Percentiles rank a stretch among this genome's conserved stretches.
Conservation (phyloP, 2,797 vertebrate genomes). For the Lacerta viridis region DNA sequence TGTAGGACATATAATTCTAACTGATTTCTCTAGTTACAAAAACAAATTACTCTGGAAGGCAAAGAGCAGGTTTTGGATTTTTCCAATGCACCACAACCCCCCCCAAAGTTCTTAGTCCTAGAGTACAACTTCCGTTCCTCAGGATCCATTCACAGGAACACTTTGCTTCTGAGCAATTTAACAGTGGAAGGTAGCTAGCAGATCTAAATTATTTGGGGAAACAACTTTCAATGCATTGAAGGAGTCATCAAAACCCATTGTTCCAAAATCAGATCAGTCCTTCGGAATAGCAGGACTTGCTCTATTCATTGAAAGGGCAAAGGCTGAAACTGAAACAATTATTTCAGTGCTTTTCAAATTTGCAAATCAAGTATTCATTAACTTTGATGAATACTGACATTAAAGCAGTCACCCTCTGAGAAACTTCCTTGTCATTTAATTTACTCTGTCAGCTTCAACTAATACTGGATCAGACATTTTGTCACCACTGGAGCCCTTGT, state of each 20-base stretch:
- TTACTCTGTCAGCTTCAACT: constrained; percentile 27
- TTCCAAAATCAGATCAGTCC: constrained; percentile 18
- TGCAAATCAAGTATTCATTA: constrained; percentile 8
- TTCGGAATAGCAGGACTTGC: not conserved
- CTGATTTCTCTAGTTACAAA: not conserved
- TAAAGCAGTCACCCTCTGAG: constrained; percentile 20
- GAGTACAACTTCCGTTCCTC: not conserved
- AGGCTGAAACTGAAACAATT: constrained; percentile 32
- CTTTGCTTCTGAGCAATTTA: not conserved
- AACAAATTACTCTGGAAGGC: not conserved
- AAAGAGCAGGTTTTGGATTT: not conserved
- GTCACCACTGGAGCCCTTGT: constrained; percentile 3
- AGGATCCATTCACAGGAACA: not conserved
- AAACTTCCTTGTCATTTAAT: constrained; percentile 16
- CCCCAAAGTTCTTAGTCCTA: not conserved
- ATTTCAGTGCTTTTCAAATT: constrained; percentile 5
- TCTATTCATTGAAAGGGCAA: constrained; percentile 18
- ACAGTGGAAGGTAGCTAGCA: not conserved
- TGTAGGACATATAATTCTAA: too few species aligned
- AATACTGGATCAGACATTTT: constrained; percentile 26
- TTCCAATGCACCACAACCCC: not conserved
- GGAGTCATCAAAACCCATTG: constrained; percentile 13
- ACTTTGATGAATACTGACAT: constrained; percentile 31
- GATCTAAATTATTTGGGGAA: constrained; percentile 1
- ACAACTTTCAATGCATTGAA: not conserved